Evolutionary conservation across 2,113 vertebrate genomes (phyloP).

Genomic region (Actinemys pallida): DNA sequence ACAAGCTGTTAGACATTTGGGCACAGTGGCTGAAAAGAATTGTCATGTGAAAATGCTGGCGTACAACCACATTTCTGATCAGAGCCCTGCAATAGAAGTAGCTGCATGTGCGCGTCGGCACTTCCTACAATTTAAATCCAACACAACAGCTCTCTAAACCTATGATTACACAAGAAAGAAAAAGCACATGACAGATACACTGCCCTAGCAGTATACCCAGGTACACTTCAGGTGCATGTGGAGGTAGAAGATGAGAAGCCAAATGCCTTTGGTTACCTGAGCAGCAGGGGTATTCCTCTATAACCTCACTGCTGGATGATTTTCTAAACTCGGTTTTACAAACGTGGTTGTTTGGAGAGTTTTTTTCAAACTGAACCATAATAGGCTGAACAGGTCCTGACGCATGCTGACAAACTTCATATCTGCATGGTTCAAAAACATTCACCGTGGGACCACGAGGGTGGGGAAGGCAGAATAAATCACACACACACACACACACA

Average conservation of each 20-base stretch:
- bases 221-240: slow-evolving; percentile 60
- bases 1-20: slow-evolving; percentile 42
- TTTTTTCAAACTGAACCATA: neutral
- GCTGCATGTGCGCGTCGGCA: slow-evolving; percentile 57
- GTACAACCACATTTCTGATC: neutral
- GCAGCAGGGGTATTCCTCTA: neutral
- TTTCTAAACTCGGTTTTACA: neutral
- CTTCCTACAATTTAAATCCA: slow-evolving; percentile 69
- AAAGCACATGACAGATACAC: slow-evolving; percentile 33
- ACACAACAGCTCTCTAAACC: slow-evolving; percentile 40
- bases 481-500: too few relatives aligned
- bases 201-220: slow-evolving; percentile 59
- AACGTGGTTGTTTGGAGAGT: neutral
- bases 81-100: slow-evolving; percentile 44
- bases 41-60: slow-evolving; percentile 55
- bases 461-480: neutral
- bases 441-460: neutral
- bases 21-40: slow-evolving; percentile 9
- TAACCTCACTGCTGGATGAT: slow-evolving; percentile 20
- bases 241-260: slow-evolving; percentile 3
- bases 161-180: slow-evolving; percentile 57
- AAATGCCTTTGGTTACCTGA: slow-evolving; percentile 40
- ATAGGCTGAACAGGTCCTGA: neutral
- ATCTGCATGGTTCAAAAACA: neutral
- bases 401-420: neutral